Evolutionary conservation across 2,113 vertebrate species (phyloP).

Genomic region (Paracanthobrama guichenoti): DNA sequence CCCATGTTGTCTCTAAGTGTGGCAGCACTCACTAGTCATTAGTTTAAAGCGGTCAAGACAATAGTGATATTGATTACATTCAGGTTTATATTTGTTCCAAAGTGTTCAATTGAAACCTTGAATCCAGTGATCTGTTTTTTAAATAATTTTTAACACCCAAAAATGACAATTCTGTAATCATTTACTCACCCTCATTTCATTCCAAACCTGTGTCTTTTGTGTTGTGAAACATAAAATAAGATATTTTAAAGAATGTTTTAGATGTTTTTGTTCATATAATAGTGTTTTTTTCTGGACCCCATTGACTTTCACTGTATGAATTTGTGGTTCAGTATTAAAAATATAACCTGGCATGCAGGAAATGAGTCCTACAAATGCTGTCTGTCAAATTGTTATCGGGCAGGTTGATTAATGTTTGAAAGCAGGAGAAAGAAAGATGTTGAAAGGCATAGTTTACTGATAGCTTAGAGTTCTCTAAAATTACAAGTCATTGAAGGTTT

Average conservation of each 20-base stretch:
- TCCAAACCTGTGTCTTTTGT: not conserved
- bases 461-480: not conserved
- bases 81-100: not conserved
- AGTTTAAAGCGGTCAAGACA: not conserved
- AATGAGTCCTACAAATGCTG: not conserved
- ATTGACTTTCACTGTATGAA: not conserved
- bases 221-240: not conserved
- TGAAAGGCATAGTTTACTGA: not conserved
- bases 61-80: not conserved
- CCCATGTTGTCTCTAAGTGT: not conserved
- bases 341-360: not conserved
- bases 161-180: not conserved
- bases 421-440: not conserved
- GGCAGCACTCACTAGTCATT: slow-evolving; percentile 24
- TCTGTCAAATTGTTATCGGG: not conserved
- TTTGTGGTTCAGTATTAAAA: not conserved
- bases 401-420: slow-evolving; percentile 11
- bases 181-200: not conserved
- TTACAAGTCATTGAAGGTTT: not conserved
- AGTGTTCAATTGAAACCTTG: not conserved
- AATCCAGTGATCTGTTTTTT: too few species aligned
- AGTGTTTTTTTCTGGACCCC: too few species aligned
- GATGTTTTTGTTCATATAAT: not conserved
- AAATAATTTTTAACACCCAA: too few species aligned
- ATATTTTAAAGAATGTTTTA: not conserved